Evolutionary conservation across 2,888 invertebrate species (phyloP).

Genomic region (Calliphora vomitoria): DNA sequence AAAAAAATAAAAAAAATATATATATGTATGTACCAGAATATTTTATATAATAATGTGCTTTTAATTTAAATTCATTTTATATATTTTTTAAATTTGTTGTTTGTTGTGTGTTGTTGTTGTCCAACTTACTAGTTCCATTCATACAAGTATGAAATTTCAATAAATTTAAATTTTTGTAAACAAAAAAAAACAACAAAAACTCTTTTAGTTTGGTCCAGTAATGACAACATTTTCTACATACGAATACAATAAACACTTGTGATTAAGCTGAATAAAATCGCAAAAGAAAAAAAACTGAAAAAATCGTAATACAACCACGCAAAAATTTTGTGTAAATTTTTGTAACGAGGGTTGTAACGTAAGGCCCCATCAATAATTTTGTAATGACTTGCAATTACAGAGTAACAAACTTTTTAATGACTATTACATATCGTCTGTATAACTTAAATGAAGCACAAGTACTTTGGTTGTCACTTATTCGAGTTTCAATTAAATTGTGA

Average conservation of each 20-base stretch:
- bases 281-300: slow-evolving; percentile 6
- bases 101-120: slow-evolving; percentile 49
- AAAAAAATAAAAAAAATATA: background rate
- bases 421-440: too few species aligned
- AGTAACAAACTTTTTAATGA: too few species aligned
- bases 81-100: slow-evolving; percentile 42
- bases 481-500: too few species aligned
- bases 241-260: slow-evolving; percentile 43
- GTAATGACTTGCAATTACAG: too few species aligned
- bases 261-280: slow-evolving; percentile 39
- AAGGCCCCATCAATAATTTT: background rate
- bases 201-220: slow-evolving; percentile 23
- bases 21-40: background rate
- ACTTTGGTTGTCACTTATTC: too few species aligned
- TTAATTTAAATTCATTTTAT: slow-evolving; percentile 64
- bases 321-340: slow-evolving; percentile 37
- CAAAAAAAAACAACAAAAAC: background rate
- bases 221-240: slow-evolving; percentile 30
- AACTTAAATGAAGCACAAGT: too few species aligned
- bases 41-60: slow-evolving; percentile 56
- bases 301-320: slow-evolving; percentile 60
- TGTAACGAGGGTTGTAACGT: slow-evolving; percentile 34
- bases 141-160: slow-evolving; percentile 57
- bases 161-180: slow-evolving; percentile 46
- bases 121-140: slow-evolving; percentile 63